A percentile compares a stretch with the other conserved stretches of the same genome.
phyloP scores from a whole-genome alignment of 2,113 vertebrate genomes.

The Donacobius atricapilla region DNA sequence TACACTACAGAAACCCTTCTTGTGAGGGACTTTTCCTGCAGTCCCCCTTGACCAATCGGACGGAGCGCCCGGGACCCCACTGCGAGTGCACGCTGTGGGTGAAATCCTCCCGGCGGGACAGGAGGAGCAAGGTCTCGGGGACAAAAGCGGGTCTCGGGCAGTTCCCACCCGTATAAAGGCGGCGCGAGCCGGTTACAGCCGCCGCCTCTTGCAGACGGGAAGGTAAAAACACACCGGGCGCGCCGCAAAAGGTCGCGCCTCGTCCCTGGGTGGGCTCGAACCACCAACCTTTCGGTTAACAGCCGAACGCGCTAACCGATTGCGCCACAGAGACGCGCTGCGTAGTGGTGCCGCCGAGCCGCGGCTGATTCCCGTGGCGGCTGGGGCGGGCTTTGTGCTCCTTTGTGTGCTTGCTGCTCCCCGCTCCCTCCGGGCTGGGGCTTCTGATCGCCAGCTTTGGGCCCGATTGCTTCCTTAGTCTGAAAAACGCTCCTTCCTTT shows the following conservation, averaged over 20 bases:
- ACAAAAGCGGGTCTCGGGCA: accelerated
- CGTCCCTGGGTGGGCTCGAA: constrained; percentile 71
- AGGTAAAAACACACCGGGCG: accelerated
- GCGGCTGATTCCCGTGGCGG: accelerated
- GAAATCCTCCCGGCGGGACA: accelerated
- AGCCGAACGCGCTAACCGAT: constrained; percentile 64
- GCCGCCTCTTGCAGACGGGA: accelerated
- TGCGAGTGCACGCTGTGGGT: accelerated
- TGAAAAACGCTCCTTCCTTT: not conserved
- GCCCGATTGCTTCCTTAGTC: accelerated
- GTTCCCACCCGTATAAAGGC: accelerated
- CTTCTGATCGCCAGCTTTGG: accelerated
- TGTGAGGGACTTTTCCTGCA: accelerated
- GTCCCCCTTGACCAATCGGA: accelerated
- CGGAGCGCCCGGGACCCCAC: accelerated
- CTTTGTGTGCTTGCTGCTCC: accelerated
- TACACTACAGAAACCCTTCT: constrained; percentile 27
- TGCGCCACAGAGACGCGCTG: constrained; percentile 60
- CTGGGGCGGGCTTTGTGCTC: accelerated
- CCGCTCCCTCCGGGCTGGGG: accelerated
- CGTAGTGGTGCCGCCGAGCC: accelerated
- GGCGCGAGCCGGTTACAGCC: accelerated
- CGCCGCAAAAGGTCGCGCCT: accelerated
- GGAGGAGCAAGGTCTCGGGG: accelerated
- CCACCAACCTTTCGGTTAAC: constrained; percentile 76